Evolutionary conservation across 1,140 invertebrate genomes (phyloP), one percentile per base, ranked within the genome.

Genomic region (Platyscapa corneri): DNA sequence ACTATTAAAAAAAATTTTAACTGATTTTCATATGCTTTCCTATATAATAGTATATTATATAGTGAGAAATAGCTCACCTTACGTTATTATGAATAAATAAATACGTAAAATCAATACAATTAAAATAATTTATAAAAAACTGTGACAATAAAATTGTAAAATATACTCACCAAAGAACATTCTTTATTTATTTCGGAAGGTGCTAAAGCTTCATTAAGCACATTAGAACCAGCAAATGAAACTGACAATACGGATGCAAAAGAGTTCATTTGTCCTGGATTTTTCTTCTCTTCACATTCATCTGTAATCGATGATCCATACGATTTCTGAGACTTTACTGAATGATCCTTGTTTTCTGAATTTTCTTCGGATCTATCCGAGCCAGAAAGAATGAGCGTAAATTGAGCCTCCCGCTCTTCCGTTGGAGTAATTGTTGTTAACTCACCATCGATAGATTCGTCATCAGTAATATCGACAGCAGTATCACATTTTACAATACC

Each of bases 401-500:
- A 39, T n/a, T 89, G 87, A 56, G 39, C 46, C 10, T 81, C 37
- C n/a, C 78, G 70, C 0, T 83, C 87, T 74, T 87, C 64, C 78
- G 12, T 0, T 80, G 34, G 20, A 70, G 56, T 20, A 39, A n/a
- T 0, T 79, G 53, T 49, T 14, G 70, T 5, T 8, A 56, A 27
- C 1, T 56, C 60, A 10, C n/a, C 85, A 32, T 87, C 83, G 3
- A 83, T 85, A 3, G 91, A 92, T 30, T 93, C 92, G 49, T 93
- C 92, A 27, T 92, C 92, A 3, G 92, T 93, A 18, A 93, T 92
- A 30, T 91, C 90, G 1, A 87, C 86, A 37, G 30, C 49, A 8
- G 76, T 37, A 7, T 72, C 34, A 2, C 46, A 65, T 75, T 65
- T 84, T 0, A 78, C 37, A 14, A 78, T 83, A 53, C 81, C 85